Percentiles rank a stretch among this genome's conserved stretches.
Evolutionary conservation across 2,888 invertebrate species (phyloP).

Genomic region (Eudemis profundana): DNA sequence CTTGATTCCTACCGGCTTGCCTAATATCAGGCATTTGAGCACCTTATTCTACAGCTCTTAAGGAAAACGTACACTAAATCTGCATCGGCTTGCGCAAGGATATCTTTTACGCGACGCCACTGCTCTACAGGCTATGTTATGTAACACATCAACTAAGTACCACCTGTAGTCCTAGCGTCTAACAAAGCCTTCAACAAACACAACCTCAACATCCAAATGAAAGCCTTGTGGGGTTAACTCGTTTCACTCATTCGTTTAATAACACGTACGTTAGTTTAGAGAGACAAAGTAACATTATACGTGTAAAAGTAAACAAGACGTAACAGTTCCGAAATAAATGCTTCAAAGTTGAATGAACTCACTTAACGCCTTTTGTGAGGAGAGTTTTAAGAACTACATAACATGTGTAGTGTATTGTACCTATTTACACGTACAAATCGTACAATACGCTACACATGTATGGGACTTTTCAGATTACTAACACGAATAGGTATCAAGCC

Average conservation of each 20-base stretch:
- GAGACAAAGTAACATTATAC: constrained; percentile 27
- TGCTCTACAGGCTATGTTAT: not conserved
- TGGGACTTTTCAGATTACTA: no score
- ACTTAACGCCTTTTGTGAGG: constrained; percentile 28
- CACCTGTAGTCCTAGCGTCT: constrained; percentile 12
- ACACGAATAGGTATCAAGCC: no score
- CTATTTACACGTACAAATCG: no score
- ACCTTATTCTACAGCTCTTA: no score
- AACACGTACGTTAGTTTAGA: constrained; percentile 7
- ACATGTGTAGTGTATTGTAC: not conserved
- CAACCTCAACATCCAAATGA: constrained; percentile 8
- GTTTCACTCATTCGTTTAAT: constrained; percentile 34
- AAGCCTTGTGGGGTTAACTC: constrained; percentile 23
- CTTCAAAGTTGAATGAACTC: constrained; percentile 32
- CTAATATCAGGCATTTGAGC: no score
- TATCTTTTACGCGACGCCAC: no score
- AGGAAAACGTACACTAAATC: no score
- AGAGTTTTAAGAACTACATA: constrained; percentile 2
- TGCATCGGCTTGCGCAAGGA: no score
- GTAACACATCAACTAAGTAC: constrained; percentile 9
- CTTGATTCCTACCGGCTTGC: no score
- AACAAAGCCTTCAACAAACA: constrained; percentile 28
- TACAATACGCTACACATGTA: not conserved
- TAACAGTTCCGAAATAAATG: constrained; percentile 27
- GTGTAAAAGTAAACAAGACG: constrained; percentile 25